These are phyloP conservation scores for Ifrita kowaldi DNA, from an alignment of 2,113 vertebrate species.

Conservation along the genomic window DNA sequence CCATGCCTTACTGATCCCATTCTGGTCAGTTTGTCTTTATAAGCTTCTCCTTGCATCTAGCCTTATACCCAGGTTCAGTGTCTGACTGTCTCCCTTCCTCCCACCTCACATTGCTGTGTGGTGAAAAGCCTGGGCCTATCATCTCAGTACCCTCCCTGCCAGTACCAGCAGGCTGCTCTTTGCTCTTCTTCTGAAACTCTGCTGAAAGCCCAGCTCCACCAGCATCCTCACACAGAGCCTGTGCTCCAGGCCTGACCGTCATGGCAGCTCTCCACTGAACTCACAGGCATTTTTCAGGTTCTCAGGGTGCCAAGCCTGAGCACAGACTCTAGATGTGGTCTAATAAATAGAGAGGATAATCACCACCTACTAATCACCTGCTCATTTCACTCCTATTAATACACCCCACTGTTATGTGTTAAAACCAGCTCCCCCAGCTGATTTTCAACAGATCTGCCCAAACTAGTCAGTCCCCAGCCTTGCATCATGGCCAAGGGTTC, in stretches of 20 bases:
- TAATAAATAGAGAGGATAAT: background rate
- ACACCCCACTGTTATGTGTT: background rate
- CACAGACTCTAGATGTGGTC: background rate
- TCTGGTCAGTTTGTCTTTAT: background rate
- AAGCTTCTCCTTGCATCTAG: background rate
- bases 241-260: background rate
- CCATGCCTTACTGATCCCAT: background rate
- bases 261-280: background rate
- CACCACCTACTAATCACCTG: background rate
- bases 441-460: background rate
- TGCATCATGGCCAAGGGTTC: background rate
- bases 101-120: rapidly evolving
- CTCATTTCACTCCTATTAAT: background rate
- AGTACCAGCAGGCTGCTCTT: background rate
- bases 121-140: background rate
- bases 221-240: background rate
- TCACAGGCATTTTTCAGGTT: background rate
- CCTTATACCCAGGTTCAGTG: background rate
- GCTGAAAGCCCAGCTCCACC: rapidly evolving
- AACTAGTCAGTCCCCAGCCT: background rate
- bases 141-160: background rate
- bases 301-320: background rate
- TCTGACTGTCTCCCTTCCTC: background rate
- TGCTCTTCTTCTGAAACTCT: background rate
- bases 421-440: background rate